Conservation (phyloP, 2,797 vertebrate genomes). For the Pseudotriccus pelzelni region DNA sequence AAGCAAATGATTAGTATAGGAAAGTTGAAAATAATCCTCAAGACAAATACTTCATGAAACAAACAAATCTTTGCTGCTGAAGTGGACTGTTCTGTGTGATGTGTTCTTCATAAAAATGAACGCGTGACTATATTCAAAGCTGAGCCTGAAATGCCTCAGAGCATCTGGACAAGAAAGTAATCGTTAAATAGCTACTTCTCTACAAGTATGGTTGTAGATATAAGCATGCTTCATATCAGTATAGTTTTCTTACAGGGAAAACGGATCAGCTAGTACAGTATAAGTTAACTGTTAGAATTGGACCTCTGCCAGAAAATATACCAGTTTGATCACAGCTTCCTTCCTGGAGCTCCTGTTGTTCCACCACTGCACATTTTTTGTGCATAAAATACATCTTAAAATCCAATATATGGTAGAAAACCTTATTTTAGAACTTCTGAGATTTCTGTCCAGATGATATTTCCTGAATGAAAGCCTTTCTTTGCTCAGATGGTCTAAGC, state of each 20-base stretch:
- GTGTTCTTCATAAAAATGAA: not conserved
- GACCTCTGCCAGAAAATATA: not conserved
- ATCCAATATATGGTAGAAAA: not conserved
- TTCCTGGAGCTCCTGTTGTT: not conserved
- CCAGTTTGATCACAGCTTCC: not conserved
- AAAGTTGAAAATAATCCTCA: not conserved
- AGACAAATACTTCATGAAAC: not conserved
- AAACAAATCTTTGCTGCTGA: not conserved
- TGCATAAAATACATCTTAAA: not conserved
- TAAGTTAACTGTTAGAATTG: not conserved
- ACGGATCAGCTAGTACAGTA: not conserved
- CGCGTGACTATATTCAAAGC: not conserved
- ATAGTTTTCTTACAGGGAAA: not conserved
- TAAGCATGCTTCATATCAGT: not conserved
- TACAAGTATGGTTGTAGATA: not conserved
- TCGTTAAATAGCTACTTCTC: not conserved
- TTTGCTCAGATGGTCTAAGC: not conserved
- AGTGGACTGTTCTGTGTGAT: not conserved
- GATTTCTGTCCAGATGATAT: not conserved
- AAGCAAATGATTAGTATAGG: not conserved
- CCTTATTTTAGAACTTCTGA: not conserved
- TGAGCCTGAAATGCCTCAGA: not conserved
- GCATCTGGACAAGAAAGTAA: not conserved
- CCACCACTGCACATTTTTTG: not conserved
- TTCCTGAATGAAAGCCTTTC: slow-evolving; percentile 4